Conservation (phyloP, 2,888 invertebrate species). For the Heterodera filipjevi region DNA sequence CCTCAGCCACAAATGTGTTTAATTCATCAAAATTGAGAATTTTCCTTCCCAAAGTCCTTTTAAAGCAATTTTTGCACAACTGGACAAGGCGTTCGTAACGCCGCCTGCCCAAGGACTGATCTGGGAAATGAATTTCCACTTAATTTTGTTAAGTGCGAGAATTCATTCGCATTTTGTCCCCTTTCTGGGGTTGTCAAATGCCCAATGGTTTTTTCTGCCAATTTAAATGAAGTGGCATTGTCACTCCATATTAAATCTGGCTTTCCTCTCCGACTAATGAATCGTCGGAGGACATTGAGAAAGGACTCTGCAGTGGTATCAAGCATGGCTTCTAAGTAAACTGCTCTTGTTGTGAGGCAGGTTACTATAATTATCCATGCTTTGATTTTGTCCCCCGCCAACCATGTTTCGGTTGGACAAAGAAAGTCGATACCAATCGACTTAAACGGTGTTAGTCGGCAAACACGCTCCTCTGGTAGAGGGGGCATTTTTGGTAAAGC, state of each 20-base stretch:
- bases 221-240: conserved; percentile 60
- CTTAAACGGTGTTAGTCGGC: conserved; percentile 34
- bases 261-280: neutral
- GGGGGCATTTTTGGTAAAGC: conserved; percentile 27
- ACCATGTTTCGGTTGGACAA: conserved; percentile 7
- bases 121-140: neutral
- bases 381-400: neutral
- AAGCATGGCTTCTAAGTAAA: conserved; percentile 13
- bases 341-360: conserved; percentile 16
- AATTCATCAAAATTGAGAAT: conserved; percentile 10
- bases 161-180: neutral
- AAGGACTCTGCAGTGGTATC: neutral
- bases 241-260: conserved; percentile 33
- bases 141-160: neutral
- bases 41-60: conserved; percentile 3
- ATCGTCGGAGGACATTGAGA: neutral
- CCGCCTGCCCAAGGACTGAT: conserved; percentile 27
- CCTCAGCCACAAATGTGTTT: conserved; percentile 14
- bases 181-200: neutral
- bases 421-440: conserved; percentile 44
- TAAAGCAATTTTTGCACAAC: conserved; percentile 9
- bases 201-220: conserved; percentile 11
- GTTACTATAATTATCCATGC: conserved; percentile 18
- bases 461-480: conserved; percentile 35
- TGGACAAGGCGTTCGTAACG: conserved; percentile 17